Evolutionary conservation across 1,140 invertebrate species (phyloP), one percentile per base, ranked within the genome.

Genomic region (Drepana arcuata): DNA sequence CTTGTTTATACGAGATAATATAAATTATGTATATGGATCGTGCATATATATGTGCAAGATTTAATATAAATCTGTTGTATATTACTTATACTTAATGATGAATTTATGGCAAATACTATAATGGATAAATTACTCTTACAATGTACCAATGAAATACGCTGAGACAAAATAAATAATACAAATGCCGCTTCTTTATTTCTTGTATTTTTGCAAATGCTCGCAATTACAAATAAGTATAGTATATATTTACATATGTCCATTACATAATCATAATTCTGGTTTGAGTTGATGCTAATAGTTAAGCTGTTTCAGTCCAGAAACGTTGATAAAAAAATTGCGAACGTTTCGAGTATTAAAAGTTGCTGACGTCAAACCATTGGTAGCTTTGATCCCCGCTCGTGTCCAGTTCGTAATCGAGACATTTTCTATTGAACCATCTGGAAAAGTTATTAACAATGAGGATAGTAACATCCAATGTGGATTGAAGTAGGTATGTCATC

Each of bases 341-440:
- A n/a, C n/a, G n/a, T n/a, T n/a, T n/a, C n/a, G n/a, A n/a, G n/a
- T n/a, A n/a, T 29, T 13, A 29, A 13, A 12, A 34, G 6, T 21
- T 13, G 15, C 3, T 6, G 6, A 82, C 85, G 41, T 86, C 84
- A 29, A 86, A 85, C 85, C 85, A 86, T 38, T 87, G 82, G 39
- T 80, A 71, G 2, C 29, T 18, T 38, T 66, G 56, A 2, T 58
- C 40, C 5, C 54, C 46, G 0, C 15, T 50, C 0, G 25, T 52
- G 21, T 86, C 58, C 10, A 66, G 71, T 25, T 59, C 45, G 36
- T 86, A 86, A 36, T 83, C 49, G 9, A 74, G 6, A 41, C 85
- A 86, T 47, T 85, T 86, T 9, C 54, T 54, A 7, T 62, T 47
- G 7, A 80, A 33, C 46, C 70, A 58, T 30, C 80, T 81, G 54